Evolutionary conservation across 2,113 vertebrate species (phyloP).

Genomic region (Gnathonemus echidnorhynchus): DNA sequence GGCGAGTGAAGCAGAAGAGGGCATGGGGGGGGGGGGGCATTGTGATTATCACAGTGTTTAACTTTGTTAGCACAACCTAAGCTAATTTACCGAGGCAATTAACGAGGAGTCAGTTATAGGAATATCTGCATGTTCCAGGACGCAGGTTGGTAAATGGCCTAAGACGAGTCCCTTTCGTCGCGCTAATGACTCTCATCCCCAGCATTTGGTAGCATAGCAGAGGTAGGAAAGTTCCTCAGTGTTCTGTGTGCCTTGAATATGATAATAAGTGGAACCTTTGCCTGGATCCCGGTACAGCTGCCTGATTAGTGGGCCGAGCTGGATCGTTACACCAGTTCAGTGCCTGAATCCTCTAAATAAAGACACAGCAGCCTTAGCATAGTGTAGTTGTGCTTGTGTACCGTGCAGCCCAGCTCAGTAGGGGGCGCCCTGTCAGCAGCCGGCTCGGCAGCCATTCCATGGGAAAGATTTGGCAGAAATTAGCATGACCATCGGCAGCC

Average conservation of each 20-base stretch:
- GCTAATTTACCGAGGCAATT: not conserved
- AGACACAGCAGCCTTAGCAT: not conserved
- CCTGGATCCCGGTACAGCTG: not conserved
- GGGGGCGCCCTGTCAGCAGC: conserved; percentile 23
- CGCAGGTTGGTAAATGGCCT: not conserved
- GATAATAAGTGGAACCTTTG: not conserved
- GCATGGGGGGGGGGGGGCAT: not conserved
- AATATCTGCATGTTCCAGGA: not conserved
- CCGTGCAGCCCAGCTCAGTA: conserved; percentile 13
- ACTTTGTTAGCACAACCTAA: not conserved
- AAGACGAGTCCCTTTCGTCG: not conserved
- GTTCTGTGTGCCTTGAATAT: not conserved
- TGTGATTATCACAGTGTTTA: not conserved
- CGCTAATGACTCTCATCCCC: not conserved
- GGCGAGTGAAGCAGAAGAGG: not conserved
- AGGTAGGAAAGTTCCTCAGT: not conserved
- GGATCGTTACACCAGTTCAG: not conserved
- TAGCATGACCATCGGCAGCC: not conserved
- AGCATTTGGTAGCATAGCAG: not conserved
- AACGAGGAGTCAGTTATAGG: not conserved
- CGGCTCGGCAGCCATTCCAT: conserved; percentile 38
- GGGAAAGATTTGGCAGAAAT: conserved; percentile 31
- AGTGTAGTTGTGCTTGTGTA: not conserved
- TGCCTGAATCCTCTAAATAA: not conserved
- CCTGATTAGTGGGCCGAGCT: not conserved